Conservation (phyloP, 2,797 vertebrate species). For the Enteromius anoplus region DNA sequence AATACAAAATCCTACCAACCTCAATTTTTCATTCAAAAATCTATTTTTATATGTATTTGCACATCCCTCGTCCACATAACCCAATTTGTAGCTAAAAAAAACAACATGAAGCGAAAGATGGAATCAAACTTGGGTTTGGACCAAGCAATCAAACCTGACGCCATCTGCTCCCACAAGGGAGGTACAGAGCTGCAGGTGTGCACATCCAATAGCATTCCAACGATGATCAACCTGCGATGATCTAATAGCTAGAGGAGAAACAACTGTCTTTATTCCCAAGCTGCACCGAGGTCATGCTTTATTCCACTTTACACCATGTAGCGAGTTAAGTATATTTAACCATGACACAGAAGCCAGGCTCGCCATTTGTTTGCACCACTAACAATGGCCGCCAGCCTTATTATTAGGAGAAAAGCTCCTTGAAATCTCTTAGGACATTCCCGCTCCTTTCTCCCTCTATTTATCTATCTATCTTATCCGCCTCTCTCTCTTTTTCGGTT, state of each 20-base stretch:
- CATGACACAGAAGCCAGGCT: constrained; percentile 51
- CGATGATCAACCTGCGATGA: not conserved
- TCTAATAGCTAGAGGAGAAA: not conserved
- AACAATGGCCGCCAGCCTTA: constrained; percentile 55
- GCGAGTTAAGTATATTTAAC: constrained; percentile 53
- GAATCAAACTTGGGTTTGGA: constrained; percentile 28
- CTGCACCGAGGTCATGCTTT: constrained; percentile 43
- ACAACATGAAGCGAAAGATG: not conserved
- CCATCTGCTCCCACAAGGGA: constrained; percentile 21
- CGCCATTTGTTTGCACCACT: constrained; percentile 56
- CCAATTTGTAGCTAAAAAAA: not conserved
- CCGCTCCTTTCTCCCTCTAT: constrained; percentile 37
- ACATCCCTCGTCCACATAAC: not conserved
- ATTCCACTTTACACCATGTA: constrained; percentile 38
- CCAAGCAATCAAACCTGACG: constrained; percentile 3
- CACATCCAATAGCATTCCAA: constrained; percentile 3
- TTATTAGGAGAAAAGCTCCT: constrained; percentile 49
- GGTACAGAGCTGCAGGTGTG: constrained; percentile 15
- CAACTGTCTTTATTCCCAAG: constrained; percentile 7
- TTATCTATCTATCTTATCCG: constrained; percentile 40
- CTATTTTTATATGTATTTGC: not conserved
- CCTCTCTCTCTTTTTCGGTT: constrained; percentile 31
- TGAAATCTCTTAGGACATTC: constrained; percentile 47
- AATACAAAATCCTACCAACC: constrained; percentile 1
- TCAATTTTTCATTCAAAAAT: not conserved